Evolutionary conservation across 2,888 invertebrate genomes (phyloP).

Genomic region (Diadegma fenestrale): DNA sequence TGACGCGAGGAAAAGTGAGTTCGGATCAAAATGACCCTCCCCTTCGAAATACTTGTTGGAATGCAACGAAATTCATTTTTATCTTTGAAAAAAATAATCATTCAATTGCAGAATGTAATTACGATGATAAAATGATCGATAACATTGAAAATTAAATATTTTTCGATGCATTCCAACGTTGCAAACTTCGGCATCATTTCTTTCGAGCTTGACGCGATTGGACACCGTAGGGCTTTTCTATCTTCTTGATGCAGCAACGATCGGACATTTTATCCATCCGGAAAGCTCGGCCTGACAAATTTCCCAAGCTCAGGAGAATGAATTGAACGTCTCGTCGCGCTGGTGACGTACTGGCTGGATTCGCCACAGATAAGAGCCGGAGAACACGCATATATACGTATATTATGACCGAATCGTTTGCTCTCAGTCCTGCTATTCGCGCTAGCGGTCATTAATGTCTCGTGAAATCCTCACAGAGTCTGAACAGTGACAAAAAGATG

Average conservation of each 20-base stretch:
- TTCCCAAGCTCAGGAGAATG: slow-evolving; percentile 37
- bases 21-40: background rate
- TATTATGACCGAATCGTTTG: slow-evolving; percentile 8
- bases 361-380: slow-evolving; percentile 39
- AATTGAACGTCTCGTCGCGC: slow-evolving; percentile 39
- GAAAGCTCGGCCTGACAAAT: slow-evolving; percentile 49
- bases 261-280: slow-evolving; percentile 53
- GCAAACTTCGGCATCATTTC: no score
- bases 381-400: slow-evolving; percentile 22
- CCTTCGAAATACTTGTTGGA: no score
- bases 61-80: no score
- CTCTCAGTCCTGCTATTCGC: slow-evolving; percentile 49
- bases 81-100: no score
- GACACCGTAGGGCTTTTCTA: slow-evolving; percentile 19
- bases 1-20: background rate
- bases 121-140: no score
- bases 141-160: no score
- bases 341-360: slow-evolving; percentile 22
- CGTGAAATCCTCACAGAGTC: slow-evolving; percentile 63
- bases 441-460: slow-evolving; percentile 67
- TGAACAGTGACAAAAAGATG: slow-evolving; percentile 54
- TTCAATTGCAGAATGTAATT: no score
- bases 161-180: no score
- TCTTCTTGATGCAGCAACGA: slow-evolving; percentile 42
- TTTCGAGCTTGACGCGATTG: background rate